Percentiles rank a stretch among this genome's conserved stretches.
phyloP scores from a whole-genome alignment of 2,797 vertebrate genomes.

The Thunnus albacares region DNA sequence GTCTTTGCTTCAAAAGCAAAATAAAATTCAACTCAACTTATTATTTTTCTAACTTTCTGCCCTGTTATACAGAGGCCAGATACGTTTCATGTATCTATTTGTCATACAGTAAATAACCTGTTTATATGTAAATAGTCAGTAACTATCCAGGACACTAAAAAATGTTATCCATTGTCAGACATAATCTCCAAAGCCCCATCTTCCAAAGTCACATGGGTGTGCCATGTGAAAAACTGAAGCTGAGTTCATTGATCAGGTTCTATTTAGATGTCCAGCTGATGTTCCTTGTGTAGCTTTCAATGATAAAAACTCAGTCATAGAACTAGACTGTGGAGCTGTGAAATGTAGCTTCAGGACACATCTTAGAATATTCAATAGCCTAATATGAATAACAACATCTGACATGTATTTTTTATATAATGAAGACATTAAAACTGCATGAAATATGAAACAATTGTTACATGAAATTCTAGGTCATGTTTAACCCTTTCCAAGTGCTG shows the following conservation, averaged over 20 bases:
- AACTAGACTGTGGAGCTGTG: too few relatives aligned
- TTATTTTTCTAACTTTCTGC: not conserved
- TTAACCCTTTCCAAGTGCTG: not conserved
- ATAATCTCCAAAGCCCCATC: not conserved
- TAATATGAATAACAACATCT: not conserved
- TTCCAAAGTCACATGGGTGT: slow-evolving; percentile 4
- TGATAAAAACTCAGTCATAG: too few relatives aligned
- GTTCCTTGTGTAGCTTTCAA: not conserved
- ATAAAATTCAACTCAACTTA: not conserved
- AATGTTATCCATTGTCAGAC: not conserved
- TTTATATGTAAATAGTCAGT: not conserved
- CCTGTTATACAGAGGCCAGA: not conserved
- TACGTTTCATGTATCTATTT: not conserved
- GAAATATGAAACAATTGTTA: not conserved
- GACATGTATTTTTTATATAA: not conserved
- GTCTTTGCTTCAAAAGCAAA: slow-evolving; percentile 8
- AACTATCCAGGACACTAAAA: not conserved
- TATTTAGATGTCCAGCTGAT: not conserved
- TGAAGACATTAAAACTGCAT: slow-evolving; percentile 5
- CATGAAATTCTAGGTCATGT: not conserved
- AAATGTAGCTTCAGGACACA: not conserved
- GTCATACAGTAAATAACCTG: not conserved
- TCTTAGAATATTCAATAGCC: not conserved
- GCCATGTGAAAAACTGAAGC: too few relatives aligned
- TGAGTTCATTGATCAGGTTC: too few relatives aligned